Conservation (phyloP, 2,888 invertebrate species). For the Melanotus villosus region DNA sequence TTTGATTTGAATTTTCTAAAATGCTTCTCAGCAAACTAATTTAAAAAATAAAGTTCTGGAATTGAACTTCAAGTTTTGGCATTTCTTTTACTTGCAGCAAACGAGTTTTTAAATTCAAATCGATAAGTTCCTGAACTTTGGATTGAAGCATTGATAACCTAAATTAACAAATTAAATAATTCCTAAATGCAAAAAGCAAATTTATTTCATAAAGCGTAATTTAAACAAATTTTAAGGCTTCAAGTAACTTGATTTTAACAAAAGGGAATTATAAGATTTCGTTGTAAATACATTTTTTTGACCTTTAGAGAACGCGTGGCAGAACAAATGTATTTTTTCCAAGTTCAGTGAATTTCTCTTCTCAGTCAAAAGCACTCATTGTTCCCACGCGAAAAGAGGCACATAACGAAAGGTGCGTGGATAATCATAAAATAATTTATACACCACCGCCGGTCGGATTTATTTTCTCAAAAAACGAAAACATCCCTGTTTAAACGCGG, state of each 20-base stretch:
- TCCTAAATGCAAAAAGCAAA: too few relatives aligned
- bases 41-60: too few relatives aligned
- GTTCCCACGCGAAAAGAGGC: conserved; percentile 16
- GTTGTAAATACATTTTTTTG: conserved; percentile 9
- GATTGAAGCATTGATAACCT: too few relatives aligned
- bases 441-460: neutral
- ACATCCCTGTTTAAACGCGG: neutral
- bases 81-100: too few relatives aligned
- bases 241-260: neutral
- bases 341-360: conserved; percentile 21
- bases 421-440: conserved; percentile 23
- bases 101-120: too few relatives aligned
- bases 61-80: too few relatives aligned
- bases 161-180: too few relatives aligned
- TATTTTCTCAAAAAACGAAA: conserved; percentile 1
- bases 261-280: conserved; percentile 26
- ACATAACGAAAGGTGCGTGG: conserved; percentile 21
- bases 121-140: too few relatives aligned
- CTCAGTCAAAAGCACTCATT: conserved; percentile 18
- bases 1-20: too few relatives aligned
- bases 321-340: conserved; percentile 19
- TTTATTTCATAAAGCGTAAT: too few relatives aligned
- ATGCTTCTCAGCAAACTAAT: too few relatives aligned
- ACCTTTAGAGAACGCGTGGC: conserved; percentile 8
- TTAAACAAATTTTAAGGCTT: too few relatives aligned